These are phyloP conservation scores for Onychomys arenicola DNA, from an alignment of 2,797 vertebrate species.

Conservation along the genomic window DNA sequence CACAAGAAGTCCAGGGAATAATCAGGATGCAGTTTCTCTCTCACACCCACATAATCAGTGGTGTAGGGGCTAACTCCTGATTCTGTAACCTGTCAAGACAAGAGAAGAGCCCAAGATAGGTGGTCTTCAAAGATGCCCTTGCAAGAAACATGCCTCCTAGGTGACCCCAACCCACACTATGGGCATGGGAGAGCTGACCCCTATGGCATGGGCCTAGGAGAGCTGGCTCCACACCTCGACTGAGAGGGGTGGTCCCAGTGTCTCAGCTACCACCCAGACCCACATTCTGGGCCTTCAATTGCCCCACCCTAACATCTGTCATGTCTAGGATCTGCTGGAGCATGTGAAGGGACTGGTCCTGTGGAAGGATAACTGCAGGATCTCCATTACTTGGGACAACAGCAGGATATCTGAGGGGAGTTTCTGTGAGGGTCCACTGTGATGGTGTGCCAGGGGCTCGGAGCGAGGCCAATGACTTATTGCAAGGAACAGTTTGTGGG, in stretches of 20 bases:
- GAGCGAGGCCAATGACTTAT: background rate
- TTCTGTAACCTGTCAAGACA: background rate
- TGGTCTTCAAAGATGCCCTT: background rate
- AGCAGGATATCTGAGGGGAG: background rate
- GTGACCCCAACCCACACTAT: background rate
- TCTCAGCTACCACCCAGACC: background rate
- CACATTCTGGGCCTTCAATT: background rate
- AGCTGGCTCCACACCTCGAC: background rate
- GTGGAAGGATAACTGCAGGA: background rate
- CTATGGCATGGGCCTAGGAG: background rate
- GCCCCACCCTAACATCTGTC: background rate
- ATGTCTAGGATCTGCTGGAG: background rate
- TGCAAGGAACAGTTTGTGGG: background rate
- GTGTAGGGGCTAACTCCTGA: background rate
- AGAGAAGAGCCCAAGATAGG: background rate
- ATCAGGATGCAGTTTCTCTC: background rate
- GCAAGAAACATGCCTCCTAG: background rate
- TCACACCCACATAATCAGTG: background rate
- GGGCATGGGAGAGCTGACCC: background rate
- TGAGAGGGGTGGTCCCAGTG: background rate
- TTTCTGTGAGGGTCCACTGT: background rate
- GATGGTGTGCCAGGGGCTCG: background rate
- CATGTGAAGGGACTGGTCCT: background rate
- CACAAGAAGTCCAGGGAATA: background rate
- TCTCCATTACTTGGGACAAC: background rate